Evolutionary conservation across 2,113 vertebrate species (phyloP).

Genomic region (Elgaria multicarinata): DNA sequence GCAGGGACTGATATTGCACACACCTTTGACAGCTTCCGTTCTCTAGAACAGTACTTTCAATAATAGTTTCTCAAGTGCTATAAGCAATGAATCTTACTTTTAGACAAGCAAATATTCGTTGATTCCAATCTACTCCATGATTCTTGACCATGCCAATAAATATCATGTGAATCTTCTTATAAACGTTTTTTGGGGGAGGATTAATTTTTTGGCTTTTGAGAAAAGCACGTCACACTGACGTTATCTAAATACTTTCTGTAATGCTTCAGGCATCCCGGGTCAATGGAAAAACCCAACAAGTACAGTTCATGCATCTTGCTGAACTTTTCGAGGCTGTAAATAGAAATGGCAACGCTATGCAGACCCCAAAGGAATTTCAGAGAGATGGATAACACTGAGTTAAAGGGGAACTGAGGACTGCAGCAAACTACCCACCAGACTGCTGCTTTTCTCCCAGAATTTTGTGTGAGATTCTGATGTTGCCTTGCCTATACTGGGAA

Average conservation of each 20-base stretch:
- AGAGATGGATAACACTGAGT: constrained; percentile 1
- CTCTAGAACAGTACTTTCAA: not conserved
- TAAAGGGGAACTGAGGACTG: not conserved
- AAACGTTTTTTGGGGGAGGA: not conserved
- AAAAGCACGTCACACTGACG: accelerated
- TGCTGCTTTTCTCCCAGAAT: not conserved
- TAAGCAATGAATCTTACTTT: not conserved
- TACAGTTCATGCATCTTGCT: accelerated
- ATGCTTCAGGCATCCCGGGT: constrained; percentile 19
- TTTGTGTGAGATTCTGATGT: not conserved
- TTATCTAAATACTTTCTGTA: not conserved
- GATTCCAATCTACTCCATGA: not conserved
- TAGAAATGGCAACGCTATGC: constrained; percentile 25
- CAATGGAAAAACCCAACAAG: constrained; percentile 45
- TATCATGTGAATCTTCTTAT: not conserved
- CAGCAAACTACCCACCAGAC: not conserved
- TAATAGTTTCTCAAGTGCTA: not conserved
- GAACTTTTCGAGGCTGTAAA: constrained; percentile 20
- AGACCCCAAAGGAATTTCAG: not conserved
- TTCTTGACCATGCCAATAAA: not conserved
- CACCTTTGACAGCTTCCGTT: not conserved
- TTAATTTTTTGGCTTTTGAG: not conserved
- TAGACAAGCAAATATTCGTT: not conserved
- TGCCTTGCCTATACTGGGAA: not conserved
- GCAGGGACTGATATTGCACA: not conserved